phyloP scores from a whole-genome alignment of 2,888 invertebrate species.

The Rotaria macrura region DNA sequence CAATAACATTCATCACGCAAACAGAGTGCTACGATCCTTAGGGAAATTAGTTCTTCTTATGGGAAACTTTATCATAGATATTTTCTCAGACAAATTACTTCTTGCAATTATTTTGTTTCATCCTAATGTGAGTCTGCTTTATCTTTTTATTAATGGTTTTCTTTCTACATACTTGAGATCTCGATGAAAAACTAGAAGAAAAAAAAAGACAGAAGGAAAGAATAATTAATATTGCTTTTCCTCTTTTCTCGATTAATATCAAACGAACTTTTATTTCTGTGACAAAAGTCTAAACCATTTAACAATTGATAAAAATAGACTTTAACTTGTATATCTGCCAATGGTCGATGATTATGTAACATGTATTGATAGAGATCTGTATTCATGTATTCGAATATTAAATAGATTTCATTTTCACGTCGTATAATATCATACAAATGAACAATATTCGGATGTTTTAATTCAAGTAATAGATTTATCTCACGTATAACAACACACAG shows the following conservation, averaged over 20 bases:
- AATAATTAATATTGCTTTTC: neutral
- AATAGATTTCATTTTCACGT: conserved; percentile 80
- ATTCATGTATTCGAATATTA: conserved; percentile 89
- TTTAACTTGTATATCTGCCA: conserved; percentile 27
- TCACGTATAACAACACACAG: conserved; percentile 96
- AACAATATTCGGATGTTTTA: conserved; percentile 90
- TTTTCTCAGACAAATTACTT: too few relatives aligned
- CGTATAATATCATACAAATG: conserved; percentile 63
- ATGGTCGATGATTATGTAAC: conserved; percentile 58
- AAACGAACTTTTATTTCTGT: conserved; percentile 47
- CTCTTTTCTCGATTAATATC: too few relatives aligned
- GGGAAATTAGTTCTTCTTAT: neutral
- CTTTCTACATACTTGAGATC: neutral
- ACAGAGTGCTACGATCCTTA: neutral
- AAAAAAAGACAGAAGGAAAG: conserved; percentile 37
- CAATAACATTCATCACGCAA: neutral
- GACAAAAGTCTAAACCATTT: conserved; percentile 49
- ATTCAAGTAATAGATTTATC: conserved; percentile 82
- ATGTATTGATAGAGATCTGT: conserved; percentile 95
- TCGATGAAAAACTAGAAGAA: conserved; percentile 3
- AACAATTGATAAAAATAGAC: conserved; percentile 59
- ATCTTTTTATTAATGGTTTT: too few relatives aligned
- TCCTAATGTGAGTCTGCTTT: too few relatives aligned
- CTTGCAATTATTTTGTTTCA: too few relatives aligned
- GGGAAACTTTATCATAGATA: neutral